Base-by-base conservation (phyloP, 2,888 invertebrate genomes). In the Geotrupes spiniger region DNA sequence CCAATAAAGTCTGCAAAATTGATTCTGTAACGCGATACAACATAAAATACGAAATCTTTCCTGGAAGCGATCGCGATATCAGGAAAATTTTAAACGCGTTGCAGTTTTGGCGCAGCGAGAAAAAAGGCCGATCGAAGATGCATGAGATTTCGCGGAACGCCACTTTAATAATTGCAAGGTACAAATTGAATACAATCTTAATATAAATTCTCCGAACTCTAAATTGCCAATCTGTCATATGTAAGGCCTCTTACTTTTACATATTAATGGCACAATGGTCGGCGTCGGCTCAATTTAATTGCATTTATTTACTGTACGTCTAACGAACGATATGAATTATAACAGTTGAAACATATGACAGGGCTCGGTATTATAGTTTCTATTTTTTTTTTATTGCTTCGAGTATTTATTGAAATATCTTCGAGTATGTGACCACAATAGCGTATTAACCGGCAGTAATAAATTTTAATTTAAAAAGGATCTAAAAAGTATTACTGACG, bases 141-240 rank as follows among this genome's bases (percentile, higher is more conserved):
- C 37, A 38, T 25, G 29, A 28, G 14, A 38, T 37, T 46, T 46
- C 46, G 31, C 41, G 16, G 46, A 46, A 46, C 33, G 9, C 41
- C 25, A 26, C 46, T 16, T 9, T 37, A 40, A 33, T 41, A 46
- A 46, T 46, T 46, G 41, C 33, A 39, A 39, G 33, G 36, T 33
- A 17, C 36, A 27, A 41, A 46, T 33, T 11, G 46, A 46, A 46
- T 41, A 46, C 36, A 41, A 36, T 41, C 40, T 41, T 14, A 41
- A 46, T 31, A 36, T 21, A 40, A 46, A 39, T 46, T 46, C 46
- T 10, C 15, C 11, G 46, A 46, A 46, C 27, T 38, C 40, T 46
- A 46, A 40, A 33, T 33, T 33, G 15, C 15, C 33, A 33, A 15
- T 14, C 33, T 33, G 33, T 33, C 33, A 33, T 14, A 33, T 33